Evolutionary conservation across 1,140 invertebrate genomes (phyloP).

Genomic region (Oncopeltus fasciatus): DNA sequence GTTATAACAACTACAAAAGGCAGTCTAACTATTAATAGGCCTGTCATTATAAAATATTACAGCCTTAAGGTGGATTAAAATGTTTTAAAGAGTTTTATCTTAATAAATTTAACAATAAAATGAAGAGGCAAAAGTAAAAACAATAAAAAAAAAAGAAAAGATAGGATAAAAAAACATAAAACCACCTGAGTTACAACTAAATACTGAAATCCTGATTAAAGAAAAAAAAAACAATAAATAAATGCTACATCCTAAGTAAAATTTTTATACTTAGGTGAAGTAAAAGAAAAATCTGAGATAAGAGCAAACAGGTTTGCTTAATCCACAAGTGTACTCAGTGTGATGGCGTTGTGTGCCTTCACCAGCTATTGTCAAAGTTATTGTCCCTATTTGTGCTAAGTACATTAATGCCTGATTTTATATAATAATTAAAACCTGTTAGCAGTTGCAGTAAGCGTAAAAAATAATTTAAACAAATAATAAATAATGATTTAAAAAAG

Average conservation of each 20-base stretch:
- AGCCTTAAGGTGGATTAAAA: slow-evolving; percentile 6
- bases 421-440: too few relatives aligned
- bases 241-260: too few relatives aligned
- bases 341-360: too few relatives aligned
- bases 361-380: too few relatives aligned
- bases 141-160: background rate
- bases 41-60: slow-evolving; percentile 9
- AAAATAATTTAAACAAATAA: too few relatives aligned
- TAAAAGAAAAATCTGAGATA: too few relatives aligned
- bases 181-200: slow-evolving; percentile 2
- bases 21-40: slow-evolving; percentile 7
- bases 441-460: too few relatives aligned
- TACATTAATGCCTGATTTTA: too few relatives aligned
- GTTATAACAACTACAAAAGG: slow-evolving; percentile 6
- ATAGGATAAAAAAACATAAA: background rate
- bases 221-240: background rate
- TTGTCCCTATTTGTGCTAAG: too few relatives aligned
- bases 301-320: too few relatives aligned
- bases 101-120: background rate
- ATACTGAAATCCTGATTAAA: background rate
- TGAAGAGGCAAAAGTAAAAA: background rate
- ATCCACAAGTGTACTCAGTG: too few relatives aligned
- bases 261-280: too few relatives aligned
- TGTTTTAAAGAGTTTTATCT: background rate
- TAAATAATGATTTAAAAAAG: background rate